phyloP scores from a whole-genome alignment of 92 coral and sea anemone genomes.

The Heteractis magnifica region DNA sequence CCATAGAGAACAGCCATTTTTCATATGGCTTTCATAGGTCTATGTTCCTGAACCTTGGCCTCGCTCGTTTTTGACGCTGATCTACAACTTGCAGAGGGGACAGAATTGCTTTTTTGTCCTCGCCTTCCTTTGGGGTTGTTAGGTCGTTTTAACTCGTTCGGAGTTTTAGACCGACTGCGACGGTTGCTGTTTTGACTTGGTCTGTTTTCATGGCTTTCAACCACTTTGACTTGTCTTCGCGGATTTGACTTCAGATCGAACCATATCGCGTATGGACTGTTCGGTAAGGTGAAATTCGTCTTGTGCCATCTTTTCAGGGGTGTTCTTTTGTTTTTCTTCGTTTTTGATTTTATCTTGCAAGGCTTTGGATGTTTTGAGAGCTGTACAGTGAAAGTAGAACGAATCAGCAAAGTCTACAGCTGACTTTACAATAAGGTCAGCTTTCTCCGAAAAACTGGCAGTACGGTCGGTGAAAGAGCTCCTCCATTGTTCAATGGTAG shows the following conservation, averaged over 20 bases:
- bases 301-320: conserved; percentile 9
- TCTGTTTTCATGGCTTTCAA: neutral
- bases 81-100: neutral
- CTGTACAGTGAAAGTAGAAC: conserved; percentile 34
- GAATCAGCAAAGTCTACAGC: conserved; percentile 29
- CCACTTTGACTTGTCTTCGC: neutral
- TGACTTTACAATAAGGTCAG: conserved; percentile 14
- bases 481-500: conserved; percentile 10
- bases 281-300: conserved; percentile 28
- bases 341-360: conserved; percentile 29
- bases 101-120: too few species aligned
- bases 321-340: conserved; percentile 30
- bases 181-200: neutral
- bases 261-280: conserved; percentile 34
- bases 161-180: too few species aligned
- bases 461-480: conserved; percentile 5
- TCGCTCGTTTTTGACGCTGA: conserved; percentile 20
- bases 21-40: conserved; percentile 1
- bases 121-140: too few species aligned
- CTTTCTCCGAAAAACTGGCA: neutral
- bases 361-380: conserved; percentile 36
- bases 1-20: conserved; percentile 38
- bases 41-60: conserved; percentile 36
- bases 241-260: conserved; percentile 19
- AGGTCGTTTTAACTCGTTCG: too few species aligned